Evolutionary conservation across 1,140 invertebrate genomes (phyloP).

Genomic region (Chlorops oryzae): DNA sequence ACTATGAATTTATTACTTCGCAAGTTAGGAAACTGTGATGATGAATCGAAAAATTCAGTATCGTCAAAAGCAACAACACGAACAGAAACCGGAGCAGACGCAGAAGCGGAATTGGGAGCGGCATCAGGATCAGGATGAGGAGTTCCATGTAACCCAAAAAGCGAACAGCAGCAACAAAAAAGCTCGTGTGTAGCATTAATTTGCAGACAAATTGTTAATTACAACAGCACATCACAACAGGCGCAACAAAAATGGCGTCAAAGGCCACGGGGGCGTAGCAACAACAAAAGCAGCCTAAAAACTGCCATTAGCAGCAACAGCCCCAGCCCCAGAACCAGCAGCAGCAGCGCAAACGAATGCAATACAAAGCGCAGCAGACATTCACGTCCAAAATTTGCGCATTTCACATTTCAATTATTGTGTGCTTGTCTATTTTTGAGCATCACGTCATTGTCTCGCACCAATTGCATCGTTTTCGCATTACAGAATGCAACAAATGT

Average conservation of each 20-base stretch:
- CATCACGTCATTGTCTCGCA: too few relatives aligned
- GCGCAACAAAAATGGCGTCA: constrained; percentile 9
- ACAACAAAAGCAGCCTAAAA: neutral
- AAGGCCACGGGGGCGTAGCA: constrained; percentile 12
- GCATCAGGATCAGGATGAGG: constrained; percentile 1
- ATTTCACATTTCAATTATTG: constrained; percentile 3
- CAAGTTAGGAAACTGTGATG: constrained; percentile 11
- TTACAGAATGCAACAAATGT: neutral
- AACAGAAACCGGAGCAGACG: neutral
- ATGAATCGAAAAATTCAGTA: constrained; percentile 20
- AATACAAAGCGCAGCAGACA: constrained; percentile 4
- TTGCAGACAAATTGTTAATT: neutral
- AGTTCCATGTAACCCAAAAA: neutral
- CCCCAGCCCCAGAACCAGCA: neutral
- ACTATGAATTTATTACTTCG: constrained; percentile 18
- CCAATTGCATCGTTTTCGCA: too few relatives aligned
- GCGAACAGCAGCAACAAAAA: neutral
- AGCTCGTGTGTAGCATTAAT: neutral
- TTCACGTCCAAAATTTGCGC: constrained; percentile 9
- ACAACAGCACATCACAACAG: neutral
- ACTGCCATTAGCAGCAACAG: neutral
- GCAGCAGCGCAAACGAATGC: neutral
- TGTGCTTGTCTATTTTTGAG: constrained; percentile 9
- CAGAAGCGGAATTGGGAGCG: neutral
- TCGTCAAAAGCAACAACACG: constrained; percentile 15